Evolutionary conservation across 2,113 vertebrate species (phyloP).

Genomic region (Psittacus erithacus): DNA sequence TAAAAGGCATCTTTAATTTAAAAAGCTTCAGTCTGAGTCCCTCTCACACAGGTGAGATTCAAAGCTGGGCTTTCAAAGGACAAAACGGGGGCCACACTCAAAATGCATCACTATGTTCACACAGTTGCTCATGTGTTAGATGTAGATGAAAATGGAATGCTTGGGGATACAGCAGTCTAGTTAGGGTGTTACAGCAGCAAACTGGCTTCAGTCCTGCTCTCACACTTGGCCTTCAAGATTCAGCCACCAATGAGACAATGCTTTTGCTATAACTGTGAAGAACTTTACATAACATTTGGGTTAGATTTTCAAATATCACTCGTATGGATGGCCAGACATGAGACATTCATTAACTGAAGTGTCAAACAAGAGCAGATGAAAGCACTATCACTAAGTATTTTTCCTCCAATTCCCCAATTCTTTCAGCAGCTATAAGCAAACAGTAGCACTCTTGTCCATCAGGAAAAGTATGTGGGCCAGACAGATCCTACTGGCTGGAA

Average conservation of each 20-base stretch:
- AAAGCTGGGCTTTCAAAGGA: background rate
- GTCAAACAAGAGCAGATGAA: slow-evolving; percentile 36
- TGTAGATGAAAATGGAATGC: background rate
- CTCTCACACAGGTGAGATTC: background rate
- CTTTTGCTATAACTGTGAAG: background rate
- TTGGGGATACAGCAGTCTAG: background rate
- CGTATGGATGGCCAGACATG: background rate
- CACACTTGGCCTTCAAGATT: background rate
- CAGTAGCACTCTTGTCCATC: slow-evolving; percentile 39
- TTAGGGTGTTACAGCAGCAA: background rate
- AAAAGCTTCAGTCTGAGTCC: background rate
- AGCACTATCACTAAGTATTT: slow-evolving; percentile 2
- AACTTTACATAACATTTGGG: background rate
- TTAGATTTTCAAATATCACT: slow-evolving; percentile 2
- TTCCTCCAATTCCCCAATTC: background rate
- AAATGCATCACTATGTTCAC: background rate
- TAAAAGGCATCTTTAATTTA: background rate
- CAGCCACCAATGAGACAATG: background rate
- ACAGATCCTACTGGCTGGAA: slow-evolving; percentile 22
- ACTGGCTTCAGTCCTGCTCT: background rate
- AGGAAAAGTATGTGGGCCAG: slow-evolving; percentile 23
- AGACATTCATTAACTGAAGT: slow-evolving; percentile 13
- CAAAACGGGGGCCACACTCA: background rate
- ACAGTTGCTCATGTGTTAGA: background rate
- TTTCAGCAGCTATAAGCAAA: slow-evolving; percentile 53